Base-by-base conservation (phyloP, 2,113 vertebrate species). In the Gymnogyps californianus region DNA sequence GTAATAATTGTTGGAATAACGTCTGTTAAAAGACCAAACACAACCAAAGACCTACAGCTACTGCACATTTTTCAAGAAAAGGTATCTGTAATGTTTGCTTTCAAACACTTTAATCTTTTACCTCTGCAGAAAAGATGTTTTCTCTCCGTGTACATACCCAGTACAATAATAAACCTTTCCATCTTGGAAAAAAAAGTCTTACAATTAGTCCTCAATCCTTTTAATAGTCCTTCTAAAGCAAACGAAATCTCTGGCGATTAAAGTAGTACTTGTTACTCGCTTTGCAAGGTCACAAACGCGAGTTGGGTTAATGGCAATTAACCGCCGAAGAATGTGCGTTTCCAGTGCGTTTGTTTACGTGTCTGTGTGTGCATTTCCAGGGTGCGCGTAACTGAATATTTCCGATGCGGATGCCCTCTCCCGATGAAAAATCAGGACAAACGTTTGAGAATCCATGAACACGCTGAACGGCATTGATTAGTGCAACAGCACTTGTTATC, bases 91-190 rank as follows among this genome's bases (percentile, higher is more conserved):
- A 46, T 17, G 9, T 75, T 89, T 83, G 57, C 42, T 93, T 86
- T 69, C 44, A 67, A 72, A 64, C n/a, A 29, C 26, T 51, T 88
- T 83, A n/a, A 76, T 86, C 76, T 79, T 83, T 71, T 79, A 79
- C 76, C 25, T 44, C 62, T 62, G 38, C n/a, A 78, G 65, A 89
- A 90, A 65, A 95, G 29, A 52, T 9, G 13, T 67, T 91, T 94
- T 54, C 52, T 71, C 10, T 61, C n/a, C 2, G 0, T 44, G 36
- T 86, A 67, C 9, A 8, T 10, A 49, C 5, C 15, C 3, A 0
- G 21, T 54, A 49, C 16, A 54, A 54, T 46, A 90, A 82, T 16
- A 80, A 89, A 71, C 24, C 42, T 78, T 89, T 71, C 46, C 17
- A 49, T 62, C 66, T 54, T 22, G 4, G 42, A 8, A 42, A 20